Base-by-base conservation (phyloP, 1,140 invertebrate species). In the Drosophila auraria region DNA sequence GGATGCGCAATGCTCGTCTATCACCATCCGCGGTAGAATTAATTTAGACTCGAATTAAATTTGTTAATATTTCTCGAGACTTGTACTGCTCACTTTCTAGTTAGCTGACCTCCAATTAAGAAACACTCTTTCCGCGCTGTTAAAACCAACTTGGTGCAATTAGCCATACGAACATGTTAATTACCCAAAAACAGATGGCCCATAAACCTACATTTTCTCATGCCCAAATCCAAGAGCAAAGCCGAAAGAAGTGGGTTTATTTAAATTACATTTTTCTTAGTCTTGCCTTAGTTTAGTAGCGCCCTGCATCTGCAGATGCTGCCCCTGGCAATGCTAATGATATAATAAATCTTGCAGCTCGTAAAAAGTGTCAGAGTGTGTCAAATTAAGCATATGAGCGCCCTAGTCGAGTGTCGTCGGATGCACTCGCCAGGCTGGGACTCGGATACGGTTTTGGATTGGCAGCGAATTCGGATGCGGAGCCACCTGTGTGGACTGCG, bases 81-180 rank as follows among this genome's bases (percentile, higher is more conserved):
- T 5, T 23, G 12, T n/a, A 50, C n/a, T 45, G 70, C n/a, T 75
- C 44, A 75, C 36, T 75, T 75, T 75, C 72, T 38, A 44, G 20
- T 20, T 33, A n/a, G 7, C 51, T 49, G 44, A 30, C 51, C 40
- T 51, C 50, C 47, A 63, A 54, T 49, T 49, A 66, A 36, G 57
- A 47, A 44, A 36, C 38, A 30, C 30, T 45, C 27, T 40, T n/a
- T 30, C 36, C 38, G 11, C 56, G 17, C 36, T 23, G 40, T 40
- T 23, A 61, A 70, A 87, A 68, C 63, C 45, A 54, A 45, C 45
- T 53, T 63, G n/a, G n/a, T 64, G 56, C 80, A 87, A 83, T 80
- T 87, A 83, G 77, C 61, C 80, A 78, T 77, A 78, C 66, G 76
- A 87, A 80, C 72, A 87, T 80, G 82, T 80, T 83, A 83, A 83